Evolutionary conservation across 2,113 vertebrate genomes (phyloP).

Genomic region (Sciurus niger): DNA sequence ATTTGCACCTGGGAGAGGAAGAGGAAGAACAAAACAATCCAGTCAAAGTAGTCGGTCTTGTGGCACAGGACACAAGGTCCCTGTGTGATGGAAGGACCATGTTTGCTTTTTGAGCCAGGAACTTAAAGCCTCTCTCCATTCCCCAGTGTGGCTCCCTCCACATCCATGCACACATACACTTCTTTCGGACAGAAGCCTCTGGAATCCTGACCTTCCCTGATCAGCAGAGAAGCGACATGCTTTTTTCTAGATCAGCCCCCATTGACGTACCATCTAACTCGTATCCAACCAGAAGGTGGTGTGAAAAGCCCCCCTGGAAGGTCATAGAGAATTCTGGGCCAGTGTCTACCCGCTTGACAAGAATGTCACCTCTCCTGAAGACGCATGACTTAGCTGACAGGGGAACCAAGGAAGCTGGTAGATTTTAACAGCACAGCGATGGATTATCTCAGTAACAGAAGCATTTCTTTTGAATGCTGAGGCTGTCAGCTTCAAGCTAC

Average conservation of each 20-base stretch:
- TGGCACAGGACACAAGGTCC: neutral
- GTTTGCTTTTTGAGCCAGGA: neutral
- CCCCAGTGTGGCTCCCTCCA: neutral
- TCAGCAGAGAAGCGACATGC: neutral
- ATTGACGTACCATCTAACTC: neutral
- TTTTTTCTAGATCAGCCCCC: neutral
- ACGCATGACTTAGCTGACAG: neutral
- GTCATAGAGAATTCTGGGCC: neutral
- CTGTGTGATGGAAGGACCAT: neutral
- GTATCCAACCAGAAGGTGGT: neutral
- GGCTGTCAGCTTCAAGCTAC: constrained; percentile 75
- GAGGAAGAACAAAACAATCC: constrained; percentile 49
- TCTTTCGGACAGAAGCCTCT: neutral
- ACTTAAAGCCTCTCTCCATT: neutral
- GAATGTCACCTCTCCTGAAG: neutral
- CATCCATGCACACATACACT: neutral
- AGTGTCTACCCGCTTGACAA: neutral
- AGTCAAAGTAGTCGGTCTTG: constrained; percentile 9
- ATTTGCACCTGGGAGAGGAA: constrained; percentile 55
- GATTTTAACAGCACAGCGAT: neutral
- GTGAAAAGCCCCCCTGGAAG: neutral
- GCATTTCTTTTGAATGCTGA: constrained; percentile 71
- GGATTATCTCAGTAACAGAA: constrained; percentile 28
- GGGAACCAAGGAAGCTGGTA: neutral
- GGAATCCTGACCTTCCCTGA: neutral